phyloP scores from a whole-genome alignment of 2,797 vertebrate species.

The Acridotheres tristis region DNA sequence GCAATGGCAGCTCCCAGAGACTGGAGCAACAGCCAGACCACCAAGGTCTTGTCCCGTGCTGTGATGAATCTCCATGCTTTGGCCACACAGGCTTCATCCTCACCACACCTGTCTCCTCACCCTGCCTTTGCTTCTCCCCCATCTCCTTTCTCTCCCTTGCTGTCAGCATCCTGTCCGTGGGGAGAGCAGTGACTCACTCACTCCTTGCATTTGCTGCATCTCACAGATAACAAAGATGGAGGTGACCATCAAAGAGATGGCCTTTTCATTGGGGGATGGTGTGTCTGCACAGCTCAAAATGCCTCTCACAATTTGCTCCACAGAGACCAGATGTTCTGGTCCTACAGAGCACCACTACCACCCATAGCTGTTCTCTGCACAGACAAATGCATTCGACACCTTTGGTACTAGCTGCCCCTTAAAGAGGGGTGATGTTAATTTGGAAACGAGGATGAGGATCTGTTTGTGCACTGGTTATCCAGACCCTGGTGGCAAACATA shows the following conservation, averaged over 20 bases:
- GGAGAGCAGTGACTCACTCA: background rate
- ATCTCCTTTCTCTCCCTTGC: background rate
- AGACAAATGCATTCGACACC: background rate
- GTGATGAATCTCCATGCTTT: background rate
- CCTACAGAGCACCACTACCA: background rate
- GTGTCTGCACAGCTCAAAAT: background rate
- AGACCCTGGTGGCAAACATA: background rate
- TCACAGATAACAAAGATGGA: background rate
- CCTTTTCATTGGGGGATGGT: background rate
- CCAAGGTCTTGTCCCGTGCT: accelerated
- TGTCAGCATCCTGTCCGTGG: accelerated
- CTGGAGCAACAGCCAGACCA: background rate
- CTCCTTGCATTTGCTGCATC: background rate
- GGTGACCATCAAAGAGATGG: background rate
- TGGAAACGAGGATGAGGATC: background rate
- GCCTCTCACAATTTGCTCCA: background rate
- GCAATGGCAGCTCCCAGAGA: background rate
- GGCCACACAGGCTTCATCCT: background rate
- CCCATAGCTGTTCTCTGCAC: background rate
- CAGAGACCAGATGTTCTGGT: background rate
- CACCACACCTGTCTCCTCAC: background rate
- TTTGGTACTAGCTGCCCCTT: background rate
- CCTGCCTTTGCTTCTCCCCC: background rate
- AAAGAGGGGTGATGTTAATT: background rate
- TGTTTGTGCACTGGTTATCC: background rate